These are phyloP conservation scores for Sanderia malayensis DNA, from an alignment of 30 jellyfish, hydroid and myxozoan species.

Conservation along the genomic window DNA sequence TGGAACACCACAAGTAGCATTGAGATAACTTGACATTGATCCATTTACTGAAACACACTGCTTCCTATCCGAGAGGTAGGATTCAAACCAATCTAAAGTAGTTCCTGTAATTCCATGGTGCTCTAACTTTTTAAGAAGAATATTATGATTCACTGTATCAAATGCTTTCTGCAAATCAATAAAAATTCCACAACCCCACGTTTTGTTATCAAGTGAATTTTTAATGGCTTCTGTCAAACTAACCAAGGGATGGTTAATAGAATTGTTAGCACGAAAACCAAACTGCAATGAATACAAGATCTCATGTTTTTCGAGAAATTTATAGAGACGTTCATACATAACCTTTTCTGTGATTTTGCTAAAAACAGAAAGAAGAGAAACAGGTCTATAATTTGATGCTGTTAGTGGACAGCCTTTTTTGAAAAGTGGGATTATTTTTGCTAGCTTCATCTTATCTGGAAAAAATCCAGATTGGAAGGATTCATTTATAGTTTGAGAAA, in stretches of 20 bases:
- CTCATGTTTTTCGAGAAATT: slow-evolving; percentile 5
- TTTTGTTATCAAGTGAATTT: neutral
- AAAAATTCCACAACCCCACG: neutral
- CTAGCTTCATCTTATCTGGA: slow-evolving; percentile 2
- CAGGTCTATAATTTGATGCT: slow-evolving; percentile 9
- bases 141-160: slow-evolving; percentile 5
- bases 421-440: slow-evolving; percentile 11
- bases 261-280: slow-evolving; percentile 3
- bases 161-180: neutral
- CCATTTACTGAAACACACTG: neutral
- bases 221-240: neutral
- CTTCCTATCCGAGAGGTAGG: slow-evolving; percentile 1
- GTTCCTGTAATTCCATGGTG: slow-evolving; percentile 4
- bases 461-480: neutral
- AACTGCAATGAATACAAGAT: too few relatives aligned
- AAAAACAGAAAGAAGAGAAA: slow-evolving; percentile 23
- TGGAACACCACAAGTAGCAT: slow-evolving; percentile 2
- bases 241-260: neutral
- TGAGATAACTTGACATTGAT: slow-evolving; percentile 1
- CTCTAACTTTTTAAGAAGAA: slow-evolving; percentile 8
- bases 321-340: slow-evolving; percentile 14
- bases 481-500: neutral
- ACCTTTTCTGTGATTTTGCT: slow-evolving; percentile 21
- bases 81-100: neutral
- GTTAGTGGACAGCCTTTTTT: slow-evolving; percentile 6